These are phyloP conservation scores for Lacerta bilineata DNA, from an alignment of 2,797 vertebrate species.

Conservation along the genomic window DNA sequence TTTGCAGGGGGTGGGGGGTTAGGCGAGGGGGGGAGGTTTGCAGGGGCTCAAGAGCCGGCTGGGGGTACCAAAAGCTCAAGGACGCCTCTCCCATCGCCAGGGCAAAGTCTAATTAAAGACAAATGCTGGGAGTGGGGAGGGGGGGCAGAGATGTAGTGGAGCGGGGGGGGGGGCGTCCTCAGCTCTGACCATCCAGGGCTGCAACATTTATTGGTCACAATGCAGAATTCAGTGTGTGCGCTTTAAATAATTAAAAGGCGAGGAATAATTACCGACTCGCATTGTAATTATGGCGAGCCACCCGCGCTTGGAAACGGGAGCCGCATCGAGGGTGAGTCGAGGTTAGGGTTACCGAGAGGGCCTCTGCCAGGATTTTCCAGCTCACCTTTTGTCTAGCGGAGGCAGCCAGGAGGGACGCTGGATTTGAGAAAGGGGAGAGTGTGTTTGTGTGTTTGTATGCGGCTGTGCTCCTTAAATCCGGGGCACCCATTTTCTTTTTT, in stretches of 20 bases:
- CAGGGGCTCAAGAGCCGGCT: slow-evolving; percentile 35
- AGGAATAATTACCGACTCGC: slow-evolving; percentile 94
- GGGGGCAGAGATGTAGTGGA: neutral
- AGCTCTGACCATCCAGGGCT: slow-evolving; percentile 70
- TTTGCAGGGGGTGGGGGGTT: neutral
- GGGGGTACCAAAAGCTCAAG: slow-evolving; percentile 10
- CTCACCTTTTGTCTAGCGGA: neutral
- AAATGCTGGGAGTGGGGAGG: slow-evolving; percentile 17
- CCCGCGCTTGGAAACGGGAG: slow-evolving; percentile 80
- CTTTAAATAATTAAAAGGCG: slow-evolving; percentile 92
- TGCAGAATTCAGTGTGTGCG: slow-evolving; percentile 79
- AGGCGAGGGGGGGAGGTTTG: slow-evolving; percentile 20
- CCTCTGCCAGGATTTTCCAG: neutral
- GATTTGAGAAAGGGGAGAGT: neutral
- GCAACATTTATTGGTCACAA: slow-evolving; percentile 79
- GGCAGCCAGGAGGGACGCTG: neutral
- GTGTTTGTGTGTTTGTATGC: fast-evolving
- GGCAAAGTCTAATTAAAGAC: slow-evolving; percentile 83
- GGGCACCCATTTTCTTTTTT: neutral
- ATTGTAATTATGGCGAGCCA: slow-evolving; percentile 87
- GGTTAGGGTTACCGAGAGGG: slow-evolving; percentile 74
- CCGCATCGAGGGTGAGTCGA: slow-evolving; percentile 65
- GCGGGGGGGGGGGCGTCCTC: slow-evolving; percentile 52
- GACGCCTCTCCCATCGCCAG: slow-evolving; percentile 76
- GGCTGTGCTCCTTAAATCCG: neutral